phyloP scores from a whole-genome alignment of 2,888 invertebrate genomes.

The Parasteatoda lunata region DNA sequence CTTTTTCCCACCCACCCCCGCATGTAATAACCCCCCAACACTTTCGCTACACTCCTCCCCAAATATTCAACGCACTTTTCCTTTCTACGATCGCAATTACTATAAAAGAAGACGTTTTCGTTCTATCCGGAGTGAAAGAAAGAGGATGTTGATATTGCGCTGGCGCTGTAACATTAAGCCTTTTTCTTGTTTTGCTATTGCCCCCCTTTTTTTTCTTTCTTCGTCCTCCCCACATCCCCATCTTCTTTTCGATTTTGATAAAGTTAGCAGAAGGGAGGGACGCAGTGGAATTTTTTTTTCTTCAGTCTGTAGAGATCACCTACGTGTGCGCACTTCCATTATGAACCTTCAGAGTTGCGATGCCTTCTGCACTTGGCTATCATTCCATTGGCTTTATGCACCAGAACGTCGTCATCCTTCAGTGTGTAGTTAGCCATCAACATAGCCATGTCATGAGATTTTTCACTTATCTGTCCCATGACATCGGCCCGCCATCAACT shows the following conservation, averaged over 20 bases:
- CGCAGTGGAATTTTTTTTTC: slow-evolving; percentile 40
- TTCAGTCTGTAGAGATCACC: slow-evolving; percentile 47
- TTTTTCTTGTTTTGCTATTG: slow-evolving; percentile 35
- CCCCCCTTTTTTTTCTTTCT: slow-evolving; percentile 14
- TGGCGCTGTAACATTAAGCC: slow-evolving; percentile 61
- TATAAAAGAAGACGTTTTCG: slow-evolving; percentile 67
- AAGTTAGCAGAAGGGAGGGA: slow-evolving; percentile 56
- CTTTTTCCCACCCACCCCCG: slow-evolving; percentile 7
- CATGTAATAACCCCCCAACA: slow-evolving; percentile 28
- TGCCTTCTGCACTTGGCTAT: slow-evolving; percentile 66
- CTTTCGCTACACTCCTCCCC: slow-evolving; percentile 7
- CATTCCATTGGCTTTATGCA: slow-evolving; percentile 51
- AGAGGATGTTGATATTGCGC: slow-evolving; percentile 57
- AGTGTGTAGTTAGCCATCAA: slow-evolving; percentile 59
- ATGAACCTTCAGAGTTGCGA: slow-evolving; percentile 64
- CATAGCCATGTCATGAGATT: slow-evolving; percentile 4
- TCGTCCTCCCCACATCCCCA: not conserved
- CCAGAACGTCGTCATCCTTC: slow-evolving; percentile 44
- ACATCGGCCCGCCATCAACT: too few species aligned
- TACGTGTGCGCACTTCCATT: slow-evolving; percentile 65
- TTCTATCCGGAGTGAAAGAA: slow-evolving; percentile 9
- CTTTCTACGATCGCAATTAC: slow-evolving; percentile 61
- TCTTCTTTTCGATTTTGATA: slow-evolving; percentile 63
- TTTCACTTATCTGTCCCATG: too few species aligned
- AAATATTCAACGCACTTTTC: slow-evolving; percentile 27